These are phyloP conservation scores for Chloroclystis v-ata DNA, from an alignment of 2,888 invertebrate species.

Conservation along the genomic window DNA sequence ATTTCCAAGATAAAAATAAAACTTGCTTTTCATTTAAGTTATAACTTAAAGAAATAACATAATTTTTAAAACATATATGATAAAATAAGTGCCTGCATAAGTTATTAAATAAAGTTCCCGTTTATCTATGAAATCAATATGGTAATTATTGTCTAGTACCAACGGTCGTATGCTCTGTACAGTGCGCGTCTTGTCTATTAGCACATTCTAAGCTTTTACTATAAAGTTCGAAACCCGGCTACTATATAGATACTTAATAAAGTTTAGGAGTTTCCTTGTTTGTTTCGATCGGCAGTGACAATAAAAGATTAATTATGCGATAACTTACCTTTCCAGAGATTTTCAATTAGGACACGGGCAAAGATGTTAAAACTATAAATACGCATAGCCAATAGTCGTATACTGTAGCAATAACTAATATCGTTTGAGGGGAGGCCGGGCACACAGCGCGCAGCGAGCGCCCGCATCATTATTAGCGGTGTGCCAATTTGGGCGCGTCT, in stretches of 20 bases:
- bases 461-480: conserved; percentile 72
- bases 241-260: no score
- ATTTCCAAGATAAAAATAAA: no score
- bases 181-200: not conserved
- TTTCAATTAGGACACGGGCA: no score
- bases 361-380: not conserved
- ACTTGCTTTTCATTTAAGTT: no score
- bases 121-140: conserved; percentile 65
- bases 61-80: no score
- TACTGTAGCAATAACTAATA: conserved; percentile 14
- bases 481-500: conserved; percentile 62
- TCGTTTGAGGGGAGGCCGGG: conserved; percentile 36
- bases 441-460: conserved; percentile 51
- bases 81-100: no score
- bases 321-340: no score
- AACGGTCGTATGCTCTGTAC: not conserved
- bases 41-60: no score
- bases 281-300: no score
- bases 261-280: no score
- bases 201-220: not conserved
- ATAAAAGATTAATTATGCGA: no score
- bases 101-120: not conserved
- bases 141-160: conserved; percentile 40
- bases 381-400: not conserved
- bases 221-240: no score